Base-by-base conservation (phyloP, 2,888 invertebrate species). In the Onchidella celtica region DNA sequence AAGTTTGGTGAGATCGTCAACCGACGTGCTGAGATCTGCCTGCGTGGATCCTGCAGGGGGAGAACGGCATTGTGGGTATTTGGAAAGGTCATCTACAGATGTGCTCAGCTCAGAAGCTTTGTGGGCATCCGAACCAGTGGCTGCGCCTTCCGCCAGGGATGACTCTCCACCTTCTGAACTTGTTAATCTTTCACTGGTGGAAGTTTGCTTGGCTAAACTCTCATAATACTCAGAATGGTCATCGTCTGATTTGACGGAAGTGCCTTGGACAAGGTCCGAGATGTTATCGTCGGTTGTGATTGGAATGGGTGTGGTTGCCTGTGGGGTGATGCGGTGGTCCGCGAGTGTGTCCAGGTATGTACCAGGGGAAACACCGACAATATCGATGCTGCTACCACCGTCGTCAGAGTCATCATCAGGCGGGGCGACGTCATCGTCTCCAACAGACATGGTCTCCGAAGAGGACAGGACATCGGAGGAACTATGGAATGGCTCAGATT, bases 381-480 rank as follows among this genome's bases (percentile, higher is more conserved):
- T 63, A 32, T 63, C 24, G 21, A 40, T 34, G 27, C 29, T 59
- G 38, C 40, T 61, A 29, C 47, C 78, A 4, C 57, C 78, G 6
- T 69, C 69, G 21, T 55, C 59, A 32, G 47, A 32, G 38, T 61
- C 34, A 36, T 47, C 79, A 4, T 36, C 73, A 17, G 55, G 57
- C 17, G 77, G 66, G 17, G 38, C 65, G 3, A 73, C 79, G 17
- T 79, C 79, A 6, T 79, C 79, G 17, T 79, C 79, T 47, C 69
- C 79, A 17, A 73, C 65, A 4, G 79, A 79, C 79, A 79, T 79
- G 3, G 79, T 79, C 65, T 79, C 79, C n/a, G 79, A 79, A 21
- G 79, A 73, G 24, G 79, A 79, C 0, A 63, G 47, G 34, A 63
- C 79, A 73, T 79, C 79, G 34, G 66, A 55, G 27, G 72, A 65